Percentiles rank a stretch among this genome's conserved stretches.
Conservation (phyloP, 2,113 vertebrate genomes). For the Himantopus leucocephalus region DNA sequence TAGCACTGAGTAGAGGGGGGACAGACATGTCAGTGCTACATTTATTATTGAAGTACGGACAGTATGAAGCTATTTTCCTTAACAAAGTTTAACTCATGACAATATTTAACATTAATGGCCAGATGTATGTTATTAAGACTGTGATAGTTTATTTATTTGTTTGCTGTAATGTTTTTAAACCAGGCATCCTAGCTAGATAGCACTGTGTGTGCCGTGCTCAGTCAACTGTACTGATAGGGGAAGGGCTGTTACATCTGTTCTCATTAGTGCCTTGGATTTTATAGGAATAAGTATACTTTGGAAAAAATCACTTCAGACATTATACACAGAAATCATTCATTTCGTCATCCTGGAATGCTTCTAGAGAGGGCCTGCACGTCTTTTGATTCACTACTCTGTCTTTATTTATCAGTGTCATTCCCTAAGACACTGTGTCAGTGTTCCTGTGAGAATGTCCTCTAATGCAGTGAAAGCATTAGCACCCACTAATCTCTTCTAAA, state of each 20-base stretch:
- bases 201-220: background rate
- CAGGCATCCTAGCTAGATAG: background rate
- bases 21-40: background rate
- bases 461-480: background rate
- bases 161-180: background rate
- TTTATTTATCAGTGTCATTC: background rate
- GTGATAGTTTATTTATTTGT: background rate
- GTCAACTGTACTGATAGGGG: background rate
- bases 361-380: background rate
- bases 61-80: background rate
- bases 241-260: background rate
- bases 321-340: background rate
- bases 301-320: background rate
- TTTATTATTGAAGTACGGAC: background rate
- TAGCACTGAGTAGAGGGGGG: background rate
- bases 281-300: background rate
- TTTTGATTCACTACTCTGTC: background rate
- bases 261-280: background rate
- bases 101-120: background rate
- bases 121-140: background rate
- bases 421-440: background rate
- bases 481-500: conserved; percentile 14
- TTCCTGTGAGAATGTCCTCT: background rate
- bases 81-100: background rate
- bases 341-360: background rate